Percentiles rank a stretch among this genome's conserved stretches.
These are phyloP conservation scores for Zaprionus kolodkinae DNA, from an alignment of 1,140 invertebrate species.

Conservation along the genomic window DNA sequence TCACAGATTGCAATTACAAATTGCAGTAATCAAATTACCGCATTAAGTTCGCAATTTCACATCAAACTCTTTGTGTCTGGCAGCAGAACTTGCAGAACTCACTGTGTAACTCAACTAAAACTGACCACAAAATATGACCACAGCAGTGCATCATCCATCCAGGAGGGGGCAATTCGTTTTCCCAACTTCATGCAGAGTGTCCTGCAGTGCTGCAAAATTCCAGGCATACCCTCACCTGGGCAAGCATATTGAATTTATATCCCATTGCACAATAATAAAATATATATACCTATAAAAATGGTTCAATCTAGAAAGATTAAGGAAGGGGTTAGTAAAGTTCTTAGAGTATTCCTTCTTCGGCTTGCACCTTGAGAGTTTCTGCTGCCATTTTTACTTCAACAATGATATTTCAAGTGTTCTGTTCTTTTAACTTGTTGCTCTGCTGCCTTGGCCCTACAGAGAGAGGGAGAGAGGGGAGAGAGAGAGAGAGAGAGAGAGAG, in stretches of 20 bases:
- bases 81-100: slow-evolving; percentile 7
- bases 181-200: background rate
- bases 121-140: slow-evolving; percentile 35
- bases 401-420: background rate
- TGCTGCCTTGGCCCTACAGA: slow-evolving; percentile 32
- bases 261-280: too few relatives aligned
- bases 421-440: slow-evolving; percentile 38
- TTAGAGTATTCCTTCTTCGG: slow-evolving; percentile 14
- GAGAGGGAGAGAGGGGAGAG: too few relatives aligned
- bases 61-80: slow-evolving; percentile 8
- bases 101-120: slow-evolving; percentile 12
- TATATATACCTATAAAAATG: too few relatives aligned
- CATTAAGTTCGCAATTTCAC: slow-evolving; percentile 12
- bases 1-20: background rate
- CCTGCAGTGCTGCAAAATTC: background rate
- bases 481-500: too few relatives aligned
- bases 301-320: too few relatives aligned
- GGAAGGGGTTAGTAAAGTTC: too few relatives aligned
- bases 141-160: slow-evolving; percentile 15
- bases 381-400: background rate
- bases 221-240: background rate
- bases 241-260: background rate
- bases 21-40: slow-evolving; percentile 7
- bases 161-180: slow-evolving; percentile 11
- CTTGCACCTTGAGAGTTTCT: background rate